Conservation (phyloP, 2,797 vertebrate species). For the Xenentodon cancila region DNA sequence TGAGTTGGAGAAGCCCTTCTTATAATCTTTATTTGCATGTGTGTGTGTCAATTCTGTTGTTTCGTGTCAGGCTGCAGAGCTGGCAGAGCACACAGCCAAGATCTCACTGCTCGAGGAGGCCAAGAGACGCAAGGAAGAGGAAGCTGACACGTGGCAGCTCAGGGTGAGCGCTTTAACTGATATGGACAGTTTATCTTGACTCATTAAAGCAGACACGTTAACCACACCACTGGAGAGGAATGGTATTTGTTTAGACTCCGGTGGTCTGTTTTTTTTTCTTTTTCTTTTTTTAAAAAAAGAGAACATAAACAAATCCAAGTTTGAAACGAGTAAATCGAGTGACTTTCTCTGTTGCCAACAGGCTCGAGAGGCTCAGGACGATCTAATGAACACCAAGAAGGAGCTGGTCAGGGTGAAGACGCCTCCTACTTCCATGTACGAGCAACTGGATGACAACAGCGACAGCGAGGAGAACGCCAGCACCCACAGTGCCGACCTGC, state of each 20-base stretch:
- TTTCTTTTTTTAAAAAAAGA: too few relatives aligned
- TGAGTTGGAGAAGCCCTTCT: too few relatives aligned
- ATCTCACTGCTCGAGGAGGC: slow-evolving; percentile 91
- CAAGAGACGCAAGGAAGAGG: slow-evolving; percentile 88
- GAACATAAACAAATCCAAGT: too few relatives aligned
- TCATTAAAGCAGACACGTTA: neutral
- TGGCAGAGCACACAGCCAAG: slow-evolving; percentile 89
- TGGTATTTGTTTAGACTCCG: too few relatives aligned
- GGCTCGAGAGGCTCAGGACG: slow-evolving; percentile 90
- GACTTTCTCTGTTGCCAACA: slow-evolving; percentile 46
- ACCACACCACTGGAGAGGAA: too few relatives aligned
- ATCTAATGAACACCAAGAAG: slow-evolving; percentile 91
- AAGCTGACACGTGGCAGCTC: slow-evolving; percentile 90
- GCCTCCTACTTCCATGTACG: slow-evolving; percentile 84
- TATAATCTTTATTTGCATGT: neutral
- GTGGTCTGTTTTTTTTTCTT: too few relatives aligned
- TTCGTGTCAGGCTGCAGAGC: slow-evolving; percentile 85
- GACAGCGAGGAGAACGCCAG: slow-evolving; percentile 86
- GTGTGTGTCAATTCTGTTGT: neutral
- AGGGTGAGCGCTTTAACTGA: slow-evolving; percentile 80
- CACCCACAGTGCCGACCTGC: slow-evolving; percentile 90
- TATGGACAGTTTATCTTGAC: too few relatives aligned
- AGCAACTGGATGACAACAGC: slow-evolving; percentile 82
- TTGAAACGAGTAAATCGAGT: too few relatives aligned
- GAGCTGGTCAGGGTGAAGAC: slow-evolving; percentile 90